Percentiles rank a stretch among this genome's conserved stretches.
Evolutionary conservation across 2,113 vertebrate species (phyloP).

Genomic region (Atrichornis clamosus): DNA sequence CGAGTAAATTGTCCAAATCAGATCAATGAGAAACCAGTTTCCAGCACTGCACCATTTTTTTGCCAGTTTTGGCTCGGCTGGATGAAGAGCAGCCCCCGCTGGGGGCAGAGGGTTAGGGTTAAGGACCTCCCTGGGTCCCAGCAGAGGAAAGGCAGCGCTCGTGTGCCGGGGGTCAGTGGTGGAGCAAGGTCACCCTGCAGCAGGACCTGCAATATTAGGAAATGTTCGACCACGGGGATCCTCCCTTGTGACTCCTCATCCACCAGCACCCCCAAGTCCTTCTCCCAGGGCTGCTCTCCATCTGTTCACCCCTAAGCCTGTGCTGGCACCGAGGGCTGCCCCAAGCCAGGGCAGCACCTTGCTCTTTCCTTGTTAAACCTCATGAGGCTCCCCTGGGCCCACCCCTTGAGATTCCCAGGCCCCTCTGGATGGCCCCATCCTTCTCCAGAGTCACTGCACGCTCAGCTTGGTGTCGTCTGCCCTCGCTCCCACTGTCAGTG

Average conservation of each 20-base stretch:
- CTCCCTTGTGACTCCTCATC: accelerated
- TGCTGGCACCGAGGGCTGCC: not conserved
- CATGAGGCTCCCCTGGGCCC: accelerated
- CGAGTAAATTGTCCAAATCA: not conserved
- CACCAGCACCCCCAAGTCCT: accelerated
- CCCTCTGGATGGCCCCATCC: not conserved
- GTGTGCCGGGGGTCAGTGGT: accelerated
- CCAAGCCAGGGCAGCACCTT: accelerated
- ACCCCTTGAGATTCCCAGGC: accelerated
- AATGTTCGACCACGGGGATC: accelerated
- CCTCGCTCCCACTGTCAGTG: accelerated
- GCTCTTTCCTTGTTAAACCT: accelerated
- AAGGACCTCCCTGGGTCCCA: accelerated
- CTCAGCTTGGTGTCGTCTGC: not conserved
- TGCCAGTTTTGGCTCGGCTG: not conserved
- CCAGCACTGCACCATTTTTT: not conserved
- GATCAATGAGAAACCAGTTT: not conserved
- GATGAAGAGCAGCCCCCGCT: not conserved
- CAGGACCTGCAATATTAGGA: accelerated
- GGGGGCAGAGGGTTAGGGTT: not conserved
- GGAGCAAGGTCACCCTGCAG: accelerated
- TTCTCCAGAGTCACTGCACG: not conserved
- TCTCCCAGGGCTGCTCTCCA: not conserved
- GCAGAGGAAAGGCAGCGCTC: accelerated
- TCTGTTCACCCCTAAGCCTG: accelerated